These are phyloP conservation scores for Dasyurus viverrinus DNA, from an alignment of 2,113 vertebrate genomes.

Conservation along the genomic window DNA sequence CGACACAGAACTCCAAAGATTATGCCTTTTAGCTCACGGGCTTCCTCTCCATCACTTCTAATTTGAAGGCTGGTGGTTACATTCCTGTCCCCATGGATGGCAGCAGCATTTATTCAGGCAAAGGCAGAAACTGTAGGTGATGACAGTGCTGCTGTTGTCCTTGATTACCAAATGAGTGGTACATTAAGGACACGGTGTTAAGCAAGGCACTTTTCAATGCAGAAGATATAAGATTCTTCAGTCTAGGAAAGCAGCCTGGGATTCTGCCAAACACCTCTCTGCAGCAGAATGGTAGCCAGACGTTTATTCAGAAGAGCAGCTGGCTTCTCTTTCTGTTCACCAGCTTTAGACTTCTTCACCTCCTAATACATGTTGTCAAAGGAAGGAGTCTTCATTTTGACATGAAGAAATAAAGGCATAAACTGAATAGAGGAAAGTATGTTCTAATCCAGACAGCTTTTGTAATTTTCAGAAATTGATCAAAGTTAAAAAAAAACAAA, in stretches of 20 bases:
- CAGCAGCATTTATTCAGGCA: background rate
- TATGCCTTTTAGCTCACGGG: background rate
- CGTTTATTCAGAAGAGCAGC: background rate
- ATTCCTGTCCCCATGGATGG: background rate
- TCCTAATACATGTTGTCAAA: background rate
- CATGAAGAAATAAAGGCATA: background rate
- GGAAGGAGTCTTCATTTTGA: background rate
- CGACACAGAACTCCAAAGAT: background rate
- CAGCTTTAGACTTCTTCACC: background rate
- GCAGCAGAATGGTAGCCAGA: background rate
- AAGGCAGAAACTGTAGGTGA: background rate
- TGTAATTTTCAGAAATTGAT: background rate
- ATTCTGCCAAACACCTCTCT: background rate
- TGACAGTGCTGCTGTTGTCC: background rate
- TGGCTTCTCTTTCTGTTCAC: background rate
- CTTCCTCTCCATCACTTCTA: fast-evolving
- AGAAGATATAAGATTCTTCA: background rate
- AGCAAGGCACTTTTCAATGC: background rate
- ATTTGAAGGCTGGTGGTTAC: background rate
- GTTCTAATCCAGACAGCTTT: background rate
- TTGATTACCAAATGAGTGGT: background rate
- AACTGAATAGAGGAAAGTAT: background rate
- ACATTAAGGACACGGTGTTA: too few species aligned
- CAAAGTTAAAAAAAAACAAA: background rate
- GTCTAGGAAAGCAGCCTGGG: background rate